Evolutionary conservation across 2,113 vertebrate genomes (phyloP).

Genomic region (Epinephelus fuscoguttatus): DNA sequence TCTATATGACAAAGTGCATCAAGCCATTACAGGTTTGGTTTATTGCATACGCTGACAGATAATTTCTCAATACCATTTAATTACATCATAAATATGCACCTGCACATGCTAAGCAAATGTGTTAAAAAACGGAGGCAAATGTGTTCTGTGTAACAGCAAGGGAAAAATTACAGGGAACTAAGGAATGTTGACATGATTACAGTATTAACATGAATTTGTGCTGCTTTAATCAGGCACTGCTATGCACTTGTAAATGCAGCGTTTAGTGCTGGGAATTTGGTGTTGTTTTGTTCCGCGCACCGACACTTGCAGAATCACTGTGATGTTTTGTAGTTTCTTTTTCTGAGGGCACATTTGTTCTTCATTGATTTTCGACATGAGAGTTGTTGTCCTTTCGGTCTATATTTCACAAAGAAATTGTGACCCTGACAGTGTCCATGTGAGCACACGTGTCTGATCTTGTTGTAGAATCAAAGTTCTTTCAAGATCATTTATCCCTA

Average conservation of each 20-base stretch:
- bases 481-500: conserved; percentile 9
- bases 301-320: background rate
- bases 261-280: conserved; percentile 56
- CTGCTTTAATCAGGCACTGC: conserved; percentile 58
- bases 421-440: conserved; percentile 13
- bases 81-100: conserved; percentile 13
- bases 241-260: conserved; percentile 44
- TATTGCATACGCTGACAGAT: conserved; percentile 15
- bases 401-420: background rate
- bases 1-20: background rate
- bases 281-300: background rate
- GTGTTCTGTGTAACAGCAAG: background rate
- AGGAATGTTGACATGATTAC: conserved; percentile 47
- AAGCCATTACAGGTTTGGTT: background rate
- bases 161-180: conserved; percentile 35
- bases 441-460: background rate
- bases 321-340: background rate
- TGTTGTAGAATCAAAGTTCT: background rate
- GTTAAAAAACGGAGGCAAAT: background rate
- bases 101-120: conserved; percentile 40
- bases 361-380: background rate
- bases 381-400: background rate
- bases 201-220: conserved; percentile 54
- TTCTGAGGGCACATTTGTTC: background rate
- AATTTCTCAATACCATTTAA: background rate